A percentile compares a stretch with the other conserved stretches of the same genome.
These are phyloP conservation scores for Cataglyphis altisquamis DNA, from an alignment of 2,888 invertebrate genomes.

Conservation along the genomic window DNA sequence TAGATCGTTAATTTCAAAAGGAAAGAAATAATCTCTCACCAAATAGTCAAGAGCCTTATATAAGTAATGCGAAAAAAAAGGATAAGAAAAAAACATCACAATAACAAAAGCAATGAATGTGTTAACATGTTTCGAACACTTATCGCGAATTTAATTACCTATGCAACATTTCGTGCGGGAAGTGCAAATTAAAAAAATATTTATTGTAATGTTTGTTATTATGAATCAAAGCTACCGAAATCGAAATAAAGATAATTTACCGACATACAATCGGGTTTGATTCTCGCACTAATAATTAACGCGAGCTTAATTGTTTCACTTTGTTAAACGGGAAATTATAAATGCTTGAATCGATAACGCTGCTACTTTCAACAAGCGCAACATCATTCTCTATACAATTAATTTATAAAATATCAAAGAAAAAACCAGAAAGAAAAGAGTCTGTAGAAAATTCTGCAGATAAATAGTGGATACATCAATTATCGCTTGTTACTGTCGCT, in stretches of 20 bases:
- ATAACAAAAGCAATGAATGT: not conserved
- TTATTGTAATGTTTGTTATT: not conserved
- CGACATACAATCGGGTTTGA: not conserved
- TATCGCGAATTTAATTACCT: slow-evolving; percentile 12
- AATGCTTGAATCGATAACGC: not conserved
- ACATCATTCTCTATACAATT: not conserved
- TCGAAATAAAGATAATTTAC: not conserved
- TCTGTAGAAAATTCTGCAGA: not conserved
- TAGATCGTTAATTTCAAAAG: slow-evolving; percentile 36
- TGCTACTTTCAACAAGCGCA: not conserved
- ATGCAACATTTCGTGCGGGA: not conserved
- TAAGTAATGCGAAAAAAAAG: not conserved
- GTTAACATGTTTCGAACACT: not conserved
- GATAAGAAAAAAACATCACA: slow-evolving; percentile 6
- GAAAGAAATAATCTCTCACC: slow-evolving; percentile 5
- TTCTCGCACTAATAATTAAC: slow-evolving; percentile 8
- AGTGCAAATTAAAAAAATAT: slow-evolving; percentile 3
- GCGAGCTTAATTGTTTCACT: slow-evolving; percentile 48
- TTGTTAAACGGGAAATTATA: slow-evolving; percentile 16
- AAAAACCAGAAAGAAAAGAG: not conserved
- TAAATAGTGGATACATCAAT: not conserved
- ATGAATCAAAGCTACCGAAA: not conserved
- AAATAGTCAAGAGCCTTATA: slow-evolving; percentile 1
- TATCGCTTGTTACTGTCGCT: not conserved
- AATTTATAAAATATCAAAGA: not conserved